phyloP scores from a whole-genome alignment of 2,888 invertebrate species.

The Epistrophe grossulariae region DNA sequence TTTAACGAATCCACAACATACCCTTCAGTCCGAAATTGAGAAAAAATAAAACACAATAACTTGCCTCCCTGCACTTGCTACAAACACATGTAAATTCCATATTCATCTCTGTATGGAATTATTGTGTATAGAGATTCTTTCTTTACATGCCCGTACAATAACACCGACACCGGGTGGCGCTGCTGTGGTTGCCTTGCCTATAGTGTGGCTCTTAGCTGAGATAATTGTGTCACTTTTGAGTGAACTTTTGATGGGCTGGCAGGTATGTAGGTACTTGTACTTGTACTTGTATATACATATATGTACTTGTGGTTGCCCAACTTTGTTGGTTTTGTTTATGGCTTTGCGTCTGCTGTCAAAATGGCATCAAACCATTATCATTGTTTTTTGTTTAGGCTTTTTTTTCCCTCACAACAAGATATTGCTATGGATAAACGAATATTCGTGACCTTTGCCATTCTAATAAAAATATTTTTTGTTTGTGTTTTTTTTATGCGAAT shows the following conservation, averaged over 20 bases:
- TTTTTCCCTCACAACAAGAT: conserved; percentile 27
- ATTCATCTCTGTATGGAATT: conserved; percentile 31
- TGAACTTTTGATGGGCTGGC: conserved; percentile 66
- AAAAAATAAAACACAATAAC: conserved; percentile 11
- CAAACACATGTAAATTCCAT: conserved; percentile 31
- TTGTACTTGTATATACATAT: conserved; percentile 6
- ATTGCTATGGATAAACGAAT: background rate
- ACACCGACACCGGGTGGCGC: conserved; percentile 23
- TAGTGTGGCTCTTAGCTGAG: conserved; percentile 21
- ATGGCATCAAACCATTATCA: conserved; percentile 51
- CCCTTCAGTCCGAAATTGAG: background rate
- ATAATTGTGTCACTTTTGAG: conserved; percentile 69
- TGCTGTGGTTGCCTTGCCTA: background rate
- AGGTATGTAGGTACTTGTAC: conserved; percentile 5
- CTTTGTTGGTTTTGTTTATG: conserved; percentile 28
- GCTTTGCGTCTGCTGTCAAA: conserved; percentile 42
- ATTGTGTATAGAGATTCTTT: conserved; percentile 46
- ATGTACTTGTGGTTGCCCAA: conserved; percentile 58
- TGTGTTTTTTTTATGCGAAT: conserved; percentile 29
- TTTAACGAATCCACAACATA: background rate
- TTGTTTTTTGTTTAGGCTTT: conserved; percentile 44
- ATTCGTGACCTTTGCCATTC: conserved; percentile 59
- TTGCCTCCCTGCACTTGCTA: conserved; percentile 51
- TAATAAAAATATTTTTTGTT: background rate
- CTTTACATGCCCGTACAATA: background rate